Conservation (phyloP, 2,797 vertebrate genomes). For the Manis pentadactyla region DNA sequence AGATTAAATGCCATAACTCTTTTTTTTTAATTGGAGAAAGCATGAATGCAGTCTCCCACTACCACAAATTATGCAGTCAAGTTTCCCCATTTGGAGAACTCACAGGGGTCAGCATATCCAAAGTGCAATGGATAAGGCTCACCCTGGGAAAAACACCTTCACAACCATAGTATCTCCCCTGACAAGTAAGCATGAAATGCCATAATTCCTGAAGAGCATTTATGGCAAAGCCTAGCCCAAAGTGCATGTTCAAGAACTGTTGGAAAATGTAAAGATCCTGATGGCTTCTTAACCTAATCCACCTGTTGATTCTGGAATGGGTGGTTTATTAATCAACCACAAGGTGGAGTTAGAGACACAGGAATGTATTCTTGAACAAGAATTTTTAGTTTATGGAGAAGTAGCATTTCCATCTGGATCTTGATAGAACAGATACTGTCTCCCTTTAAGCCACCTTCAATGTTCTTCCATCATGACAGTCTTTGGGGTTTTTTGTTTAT, state of each 20-base stretch:
- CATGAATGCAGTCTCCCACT: too few relatives aligned
- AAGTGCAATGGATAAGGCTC: too few relatives aligned
- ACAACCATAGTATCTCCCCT: too few relatives aligned
- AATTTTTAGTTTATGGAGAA: not conserved
- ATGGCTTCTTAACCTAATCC: not conserved
- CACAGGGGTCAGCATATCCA: too few relatives aligned
- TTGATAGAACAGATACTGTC: slow-evolving; percentile 8
- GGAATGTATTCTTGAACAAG: not conserved
- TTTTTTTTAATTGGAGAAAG: not conserved
- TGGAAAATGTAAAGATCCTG: not conserved
- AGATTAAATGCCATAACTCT: not conserved
- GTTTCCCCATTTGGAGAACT: too few relatives aligned
- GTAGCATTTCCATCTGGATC: not conserved
- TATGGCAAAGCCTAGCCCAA: not conserved
- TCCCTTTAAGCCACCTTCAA: not conserved
- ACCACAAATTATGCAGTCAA: too few relatives aligned
- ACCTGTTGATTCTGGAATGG: not conserved
- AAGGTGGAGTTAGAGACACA: slow-evolving; percentile 64
- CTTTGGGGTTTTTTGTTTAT: not conserved
- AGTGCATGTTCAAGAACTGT: slow-evolving; percentile 18
- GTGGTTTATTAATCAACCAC: slow-evolving; percentile 59
- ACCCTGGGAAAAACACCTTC: too few relatives aligned
- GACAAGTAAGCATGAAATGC: too few relatives aligned
- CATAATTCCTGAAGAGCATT: not conserved
- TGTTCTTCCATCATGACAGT: not conserved